phyloP scores from a whole-genome alignment of 2,797 vertebrate genomes.

The Gymnodraco acuticeps region DNA sequence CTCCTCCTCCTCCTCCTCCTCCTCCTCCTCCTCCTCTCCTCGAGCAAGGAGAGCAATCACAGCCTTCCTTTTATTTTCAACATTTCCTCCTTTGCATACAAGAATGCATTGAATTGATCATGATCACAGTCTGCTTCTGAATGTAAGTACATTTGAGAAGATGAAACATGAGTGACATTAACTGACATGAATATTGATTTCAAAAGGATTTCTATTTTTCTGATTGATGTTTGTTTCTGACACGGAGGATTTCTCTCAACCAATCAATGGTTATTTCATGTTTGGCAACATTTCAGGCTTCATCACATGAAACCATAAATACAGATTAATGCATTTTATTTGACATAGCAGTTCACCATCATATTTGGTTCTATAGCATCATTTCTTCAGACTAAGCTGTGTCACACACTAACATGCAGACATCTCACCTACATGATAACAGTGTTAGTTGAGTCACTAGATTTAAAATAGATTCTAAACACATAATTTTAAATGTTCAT shows the following conservation, averaged over 20 bases:
- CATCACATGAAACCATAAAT: neutral
- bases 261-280: neutral
- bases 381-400: neutral
- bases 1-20: neutral
- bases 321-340: neutral
- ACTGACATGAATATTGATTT: neutral
- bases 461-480: too few species aligned
- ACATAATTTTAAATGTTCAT: too few species aligned
- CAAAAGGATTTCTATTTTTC: neutral
- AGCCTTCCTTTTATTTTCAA: constrained; percentile 24
- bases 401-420: too few species aligned
- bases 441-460: too few species aligned
- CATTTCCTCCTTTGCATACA: constrained; percentile 10
- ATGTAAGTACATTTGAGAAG: neutral
- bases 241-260: neutral
- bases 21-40: constrained; percentile 19
- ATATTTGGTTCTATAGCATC: neutral
- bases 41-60: constrained; percentile 21
- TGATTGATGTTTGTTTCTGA: constrained; percentile 7
- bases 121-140: constrained; percentile 6
- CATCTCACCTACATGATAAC: too few species aligned
- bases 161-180: constrained; percentile 4
- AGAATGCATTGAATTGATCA: neutral
- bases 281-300: neutral
- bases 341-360: neutral